Evolutionary conservation across 2,888 invertebrate genomes (phyloP).

Genomic region (Parapristionchus giblindavisi): DNA sequence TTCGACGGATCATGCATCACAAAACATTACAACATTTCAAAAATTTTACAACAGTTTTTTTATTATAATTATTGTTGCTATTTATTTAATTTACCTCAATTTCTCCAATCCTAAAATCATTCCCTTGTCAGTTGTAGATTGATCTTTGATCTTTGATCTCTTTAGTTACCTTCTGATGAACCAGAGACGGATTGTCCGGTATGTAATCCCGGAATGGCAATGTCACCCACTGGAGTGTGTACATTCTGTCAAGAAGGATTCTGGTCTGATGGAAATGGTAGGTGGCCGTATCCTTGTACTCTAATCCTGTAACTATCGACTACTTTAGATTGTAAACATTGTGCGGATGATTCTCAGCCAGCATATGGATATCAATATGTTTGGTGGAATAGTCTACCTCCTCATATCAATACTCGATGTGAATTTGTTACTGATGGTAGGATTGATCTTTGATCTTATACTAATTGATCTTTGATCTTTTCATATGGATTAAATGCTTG

Average conservation of each 20-base stretch:
- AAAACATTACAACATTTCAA: too few species aligned
- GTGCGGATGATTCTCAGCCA: conserved; percentile 74
- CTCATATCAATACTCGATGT: conserved; percentile 72
- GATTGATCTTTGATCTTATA: background rate
- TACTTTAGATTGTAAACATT: conserved; percentile 56
- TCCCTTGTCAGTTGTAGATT: too few species aligned
- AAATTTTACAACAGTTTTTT: conserved; percentile 43
- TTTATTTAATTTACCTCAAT: too few species aligned
- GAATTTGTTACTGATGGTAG: conserved; percentile 70
- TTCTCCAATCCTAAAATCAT: too few species aligned
- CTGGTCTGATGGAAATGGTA: conserved; percentile 71
- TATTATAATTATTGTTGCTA: conserved; percentile 24
- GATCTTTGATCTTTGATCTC: too few species aligned
- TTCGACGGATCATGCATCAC: too few species aligned
- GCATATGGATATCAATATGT: conserved; percentile 73
- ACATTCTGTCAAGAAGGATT: conserved; percentile 73
- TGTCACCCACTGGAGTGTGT: conserved; percentile 71
- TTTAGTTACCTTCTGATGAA: conserved; percentile 47
- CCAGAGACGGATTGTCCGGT: conserved; percentile 72
- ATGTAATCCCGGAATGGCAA: conserved; percentile 75
- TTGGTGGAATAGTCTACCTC: conserved; percentile 73
- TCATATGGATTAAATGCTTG: conserved; percentile 58
- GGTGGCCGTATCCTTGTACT: background rate
- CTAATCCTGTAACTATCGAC: background rate
- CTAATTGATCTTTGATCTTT: background rate